Percentiles rank a stretch among this genome's conserved stretches.
These are phyloP conservation scores for Sphenodon punctatus DNA, from an alignment of 2,797 vertebrate species.

Conservation along the genomic window DNA sequence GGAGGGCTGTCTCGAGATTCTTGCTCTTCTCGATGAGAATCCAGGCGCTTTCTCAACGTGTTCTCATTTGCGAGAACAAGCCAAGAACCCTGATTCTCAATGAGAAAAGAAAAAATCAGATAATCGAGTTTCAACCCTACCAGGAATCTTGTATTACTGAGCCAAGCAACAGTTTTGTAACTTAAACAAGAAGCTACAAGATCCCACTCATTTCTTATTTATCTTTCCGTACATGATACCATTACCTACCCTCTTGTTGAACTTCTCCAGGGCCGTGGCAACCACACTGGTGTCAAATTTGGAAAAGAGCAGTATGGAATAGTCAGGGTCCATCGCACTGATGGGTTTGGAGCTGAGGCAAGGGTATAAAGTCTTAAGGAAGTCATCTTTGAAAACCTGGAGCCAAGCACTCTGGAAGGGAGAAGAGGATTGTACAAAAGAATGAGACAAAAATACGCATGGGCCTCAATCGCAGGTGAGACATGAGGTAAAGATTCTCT, in stretches of 20 bases:
- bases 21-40: too few species aligned
- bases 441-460: neutral
- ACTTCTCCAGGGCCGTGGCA: neutral
- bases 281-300: slow-evolving; percentile 31
- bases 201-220: neutral
- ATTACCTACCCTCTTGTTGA: slow-evolving; percentile 23
- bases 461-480: too few species aligned
- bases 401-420: slow-evolving; percentile 35
- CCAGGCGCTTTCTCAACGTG: too few species aligned
- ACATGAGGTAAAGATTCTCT: too few species aligned
- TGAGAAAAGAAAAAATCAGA: too few species aligned
- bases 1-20: too few species aligned
- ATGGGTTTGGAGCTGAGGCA: slow-evolving; percentile 22
- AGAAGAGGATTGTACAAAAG: neutral
- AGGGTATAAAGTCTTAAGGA: slow-evolving; percentile 38
- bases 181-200: neutral
- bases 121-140: too few species aligned
- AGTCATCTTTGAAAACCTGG: slow-evolving; percentile 32
- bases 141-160: too few species aligned
- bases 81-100: too few species aligned
- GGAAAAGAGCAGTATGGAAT: slow-evolving; percentile 46
- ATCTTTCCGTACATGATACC: neutral
- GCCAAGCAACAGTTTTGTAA: neutral
- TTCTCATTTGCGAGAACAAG: too few species aligned
- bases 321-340: neutral